These are phyloP conservation scores for Poecilia velifera DNA, from an alignment of 2,797 vertebrate species.

Conservation along the genomic window DNA sequence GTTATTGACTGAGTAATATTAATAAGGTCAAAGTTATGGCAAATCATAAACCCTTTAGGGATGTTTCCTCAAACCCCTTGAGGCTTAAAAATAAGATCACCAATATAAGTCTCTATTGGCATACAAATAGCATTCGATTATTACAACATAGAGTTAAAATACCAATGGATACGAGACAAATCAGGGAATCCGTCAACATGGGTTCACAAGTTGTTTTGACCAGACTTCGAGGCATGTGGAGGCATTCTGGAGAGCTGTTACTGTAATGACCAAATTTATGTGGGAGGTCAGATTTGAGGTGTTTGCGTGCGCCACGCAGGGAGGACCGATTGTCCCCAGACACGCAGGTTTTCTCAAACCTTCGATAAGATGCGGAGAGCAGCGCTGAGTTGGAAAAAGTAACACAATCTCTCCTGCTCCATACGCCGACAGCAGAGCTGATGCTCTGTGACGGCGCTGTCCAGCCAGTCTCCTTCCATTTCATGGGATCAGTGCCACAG, in stretches of 20 bases:
- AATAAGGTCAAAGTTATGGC: neutral
- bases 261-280: neutral
- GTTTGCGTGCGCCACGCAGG: neutral
- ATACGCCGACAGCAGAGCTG: conserved; percentile 49
- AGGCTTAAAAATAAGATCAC: neutral
- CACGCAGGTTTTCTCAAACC: conserved; percentile 11
- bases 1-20: neutral
- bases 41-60: neutral
- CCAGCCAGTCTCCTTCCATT: conserved; percentile 58
- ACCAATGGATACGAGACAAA: neutral
- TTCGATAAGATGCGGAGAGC: conserved; percentile 45
- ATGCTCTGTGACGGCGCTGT: conserved; percentile 48
- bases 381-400: conserved; percentile 23
- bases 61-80: neutral
- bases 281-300: neutral
- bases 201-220: neutral
- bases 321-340: neutral
- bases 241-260: neutral
- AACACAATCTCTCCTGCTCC: conserved; percentile 19
- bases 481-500: conserved; percentile 26
- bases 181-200: neutral
- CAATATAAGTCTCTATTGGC: neutral
- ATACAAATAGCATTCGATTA: neutral
- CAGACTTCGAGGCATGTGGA: neutral
- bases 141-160: neutral